Evolutionary conservation across 2,113 vertebrate genomes (phyloP).

Genomic region (Eptesicus fuscus): DNA sequence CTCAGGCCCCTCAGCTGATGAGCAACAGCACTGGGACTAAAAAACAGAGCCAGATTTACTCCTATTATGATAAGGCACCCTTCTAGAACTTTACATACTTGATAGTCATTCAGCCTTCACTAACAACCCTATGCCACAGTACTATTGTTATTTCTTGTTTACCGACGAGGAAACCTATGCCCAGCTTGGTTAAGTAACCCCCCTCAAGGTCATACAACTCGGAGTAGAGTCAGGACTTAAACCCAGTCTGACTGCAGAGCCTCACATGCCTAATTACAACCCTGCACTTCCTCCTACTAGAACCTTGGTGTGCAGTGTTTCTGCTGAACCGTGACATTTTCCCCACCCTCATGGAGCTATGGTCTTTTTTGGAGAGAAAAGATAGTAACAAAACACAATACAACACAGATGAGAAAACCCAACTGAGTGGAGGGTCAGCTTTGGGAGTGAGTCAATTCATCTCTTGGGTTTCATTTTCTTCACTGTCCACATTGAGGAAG

Average conservation of each 20-base stretch:
- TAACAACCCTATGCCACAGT: not conserved
- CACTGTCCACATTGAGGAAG: not conserved
- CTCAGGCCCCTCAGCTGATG: not conserved
- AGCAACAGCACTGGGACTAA: not conserved
- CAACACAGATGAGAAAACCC: not conserved
- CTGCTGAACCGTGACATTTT: not conserved
- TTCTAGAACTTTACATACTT: not conserved
- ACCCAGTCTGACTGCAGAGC: not conserved
- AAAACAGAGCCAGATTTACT: not conserved
- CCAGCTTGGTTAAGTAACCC: not conserved
- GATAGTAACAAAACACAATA: not conserved
- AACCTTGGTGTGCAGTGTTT: not conserved
- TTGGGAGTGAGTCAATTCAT: not conserved
- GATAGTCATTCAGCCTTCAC: not conserved
- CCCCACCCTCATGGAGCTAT: not conserved
- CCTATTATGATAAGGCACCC: not conserved
- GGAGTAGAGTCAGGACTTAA: not conserved
- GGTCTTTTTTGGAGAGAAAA: not conserved
- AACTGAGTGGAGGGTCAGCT: no score
- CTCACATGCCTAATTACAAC: not conserved
- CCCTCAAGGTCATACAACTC: not conserved
- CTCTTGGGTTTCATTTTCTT: not conserved
- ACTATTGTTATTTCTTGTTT: not conserved
- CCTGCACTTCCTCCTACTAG: not conserved
- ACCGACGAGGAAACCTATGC: not conserved